Evolutionary conservation across 2,888 invertebrate genomes (phyloP), one percentile per base, ranked within the genome.

Genomic region (Callyntrura sp.): DNA sequence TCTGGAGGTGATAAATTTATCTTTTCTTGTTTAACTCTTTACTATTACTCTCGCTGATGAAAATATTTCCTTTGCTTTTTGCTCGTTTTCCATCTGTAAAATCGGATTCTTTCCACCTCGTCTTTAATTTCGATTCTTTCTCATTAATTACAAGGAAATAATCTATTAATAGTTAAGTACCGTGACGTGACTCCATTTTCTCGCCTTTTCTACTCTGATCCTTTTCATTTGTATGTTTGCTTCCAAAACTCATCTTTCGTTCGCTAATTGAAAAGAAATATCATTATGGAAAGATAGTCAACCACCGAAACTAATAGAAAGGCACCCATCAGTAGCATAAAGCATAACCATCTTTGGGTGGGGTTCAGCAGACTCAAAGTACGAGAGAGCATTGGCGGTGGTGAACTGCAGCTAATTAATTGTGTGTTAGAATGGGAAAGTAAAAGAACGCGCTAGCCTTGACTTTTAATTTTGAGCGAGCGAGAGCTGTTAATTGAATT

Each of bases 391-490:
- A n/a, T n/a, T 57, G 57, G 2, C 2, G 3, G 57, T 57, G 57
- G 2, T 4, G 3, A 4, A 35, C 35, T 20, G n/a, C 45, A 2
- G 45, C 70, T 45, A 73, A 73, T 73, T 73, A 2, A 28, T 45
- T 70, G 48, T 51, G 14, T 43, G 48, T 76, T 51, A 17, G 11
- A 55, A 76, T 11, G 11, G 48, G 8, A 62, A 23, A 14, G 12
- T 51, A 9, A 76, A 55, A 78, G 55, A 51, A 78, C 5, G 25
- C 0, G 23, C 51, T 68, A 68, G 62, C 45, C 45, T 82, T 82
- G 62, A 62, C 45, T 82, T 82, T 82, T 83, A 83, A 83, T 83
- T 70, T 68, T 68, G 57, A n/a, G n/a, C 14, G 51, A 68, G 68
- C 55, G 55, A 48, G 68, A 51, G 25, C 48, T 23, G 85, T 76